Conservation (phyloP, 2,888 invertebrate genomes). For the Argyra leucocephala region DNA sequence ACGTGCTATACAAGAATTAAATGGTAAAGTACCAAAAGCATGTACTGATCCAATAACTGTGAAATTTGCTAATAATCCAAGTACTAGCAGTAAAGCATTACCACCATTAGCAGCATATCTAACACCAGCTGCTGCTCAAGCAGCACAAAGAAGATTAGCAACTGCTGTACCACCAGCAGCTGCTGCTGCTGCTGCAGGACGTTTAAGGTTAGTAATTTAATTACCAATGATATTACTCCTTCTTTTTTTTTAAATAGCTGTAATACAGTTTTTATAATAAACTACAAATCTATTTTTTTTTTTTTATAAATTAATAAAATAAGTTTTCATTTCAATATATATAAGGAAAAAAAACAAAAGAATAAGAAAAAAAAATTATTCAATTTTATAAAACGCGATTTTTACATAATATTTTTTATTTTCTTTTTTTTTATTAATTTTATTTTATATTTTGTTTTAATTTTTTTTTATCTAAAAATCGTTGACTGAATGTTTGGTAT, state of each 20-base stretch:
- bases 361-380: neutral
- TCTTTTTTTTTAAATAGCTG: no score
- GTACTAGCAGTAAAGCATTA: conserved; percentile 75
- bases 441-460: conserved; percentile 13
- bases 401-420: conserved; percentile 1
- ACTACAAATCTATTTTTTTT: no score
- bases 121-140: conserved; percentile 58
- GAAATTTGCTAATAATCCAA: conserved; percentile 90
- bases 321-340: no score
- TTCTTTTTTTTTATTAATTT: conserved; percentile 10
- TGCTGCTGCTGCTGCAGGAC: conserved; percentile 49
- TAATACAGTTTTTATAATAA: no score
- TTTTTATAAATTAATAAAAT: no score
- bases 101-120: conserved; percentile 76
- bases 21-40: conserved; percentile 81
- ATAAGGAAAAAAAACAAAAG: no score
- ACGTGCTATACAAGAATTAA: conserved; percentile 79
- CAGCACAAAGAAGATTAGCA: conserved; percentile 66
- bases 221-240: conserved; percentile 15
- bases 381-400: conserved; percentile 7
- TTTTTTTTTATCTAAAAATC: conserved; percentile 14
- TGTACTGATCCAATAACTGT: conserved; percentile 84
- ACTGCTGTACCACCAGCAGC: conserved; percentile 57
- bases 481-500: conserved; percentile 7
- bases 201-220: conserved; percentile 58